These are phyloP conservation scores for Cynopterus sphinx DNA, from an alignment of 2,797 vertebrate species.

Conservation along the genomic window DNA sequence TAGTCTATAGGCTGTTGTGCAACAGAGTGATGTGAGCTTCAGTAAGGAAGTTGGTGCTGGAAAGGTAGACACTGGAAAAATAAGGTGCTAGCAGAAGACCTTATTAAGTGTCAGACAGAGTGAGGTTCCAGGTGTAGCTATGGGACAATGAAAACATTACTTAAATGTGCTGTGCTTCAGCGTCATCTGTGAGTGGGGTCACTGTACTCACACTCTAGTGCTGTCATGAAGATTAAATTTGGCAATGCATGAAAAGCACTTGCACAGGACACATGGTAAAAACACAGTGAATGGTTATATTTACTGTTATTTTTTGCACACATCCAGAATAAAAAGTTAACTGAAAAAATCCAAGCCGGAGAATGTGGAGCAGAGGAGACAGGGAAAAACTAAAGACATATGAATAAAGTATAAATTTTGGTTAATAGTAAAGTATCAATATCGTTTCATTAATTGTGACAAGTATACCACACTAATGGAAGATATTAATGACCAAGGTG, in stretches of 20 bases:
- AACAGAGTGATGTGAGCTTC: rapidly evolving
- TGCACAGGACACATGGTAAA: rapidly evolving
- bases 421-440: background rate
- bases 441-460: background rate
- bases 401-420: background rate
- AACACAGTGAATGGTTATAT: background rate
- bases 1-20: background rate
- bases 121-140: background rate
- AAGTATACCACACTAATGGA: background rate
- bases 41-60: background rate
- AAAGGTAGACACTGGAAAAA: background rate
- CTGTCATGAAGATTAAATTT: background rate
- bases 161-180: background rate
- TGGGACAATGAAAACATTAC: background rate
- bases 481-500: background rate
- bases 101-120: background rate
- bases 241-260: background rate
- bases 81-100: background rate
- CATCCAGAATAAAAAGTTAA: background rate
- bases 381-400: background rate
- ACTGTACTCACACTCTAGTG: background rate
- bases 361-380: background rate
- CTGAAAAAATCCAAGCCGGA: no score
- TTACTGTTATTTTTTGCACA: background rate
- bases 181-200: background rate